Conservation (phyloP, 2,888 invertebrate genomes). For the Tipula confusa region DNA sequence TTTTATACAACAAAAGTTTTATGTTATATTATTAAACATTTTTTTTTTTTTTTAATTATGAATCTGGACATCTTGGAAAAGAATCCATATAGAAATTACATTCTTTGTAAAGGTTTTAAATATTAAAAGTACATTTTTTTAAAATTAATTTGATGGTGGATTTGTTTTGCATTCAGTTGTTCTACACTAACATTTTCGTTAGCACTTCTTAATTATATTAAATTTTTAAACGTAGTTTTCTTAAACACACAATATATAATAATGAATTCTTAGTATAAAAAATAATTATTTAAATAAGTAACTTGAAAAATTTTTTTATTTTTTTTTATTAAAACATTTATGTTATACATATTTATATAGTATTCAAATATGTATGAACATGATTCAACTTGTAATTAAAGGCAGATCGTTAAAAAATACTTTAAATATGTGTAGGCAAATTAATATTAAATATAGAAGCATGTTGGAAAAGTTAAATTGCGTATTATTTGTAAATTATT, state of each 20-base stretch:
- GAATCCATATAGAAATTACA: neutral
- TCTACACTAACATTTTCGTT: neutral
- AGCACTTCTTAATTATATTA: neutral
- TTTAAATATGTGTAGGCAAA: neutral
- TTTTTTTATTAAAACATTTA: no score
- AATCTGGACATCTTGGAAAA: conserved; percentile 9
- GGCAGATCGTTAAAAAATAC: neutral
- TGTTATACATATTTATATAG: neutral
- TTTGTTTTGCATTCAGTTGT: neutral
- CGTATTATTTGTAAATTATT: no score
- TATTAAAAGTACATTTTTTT: neutral
- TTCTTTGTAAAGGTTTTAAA: neutral
- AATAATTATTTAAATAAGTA: neutral
- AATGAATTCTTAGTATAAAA: neutral
- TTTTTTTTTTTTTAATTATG: neutral
- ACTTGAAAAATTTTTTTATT: neutral
- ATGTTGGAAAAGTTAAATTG: neutral
- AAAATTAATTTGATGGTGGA: neutral
- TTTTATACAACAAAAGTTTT: no score
- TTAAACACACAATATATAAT: neutral
- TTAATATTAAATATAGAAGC: neutral
- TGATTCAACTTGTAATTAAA: neutral
- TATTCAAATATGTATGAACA: neutral
- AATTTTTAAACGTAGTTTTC: neutral
- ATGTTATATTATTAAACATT: no score